These are phyloP conservation scores for Spongilla lacustris DNA, from an alignment of 37 sponge, comb jelly and placozoan genomes.

Conservation along the genomic window DNA sequence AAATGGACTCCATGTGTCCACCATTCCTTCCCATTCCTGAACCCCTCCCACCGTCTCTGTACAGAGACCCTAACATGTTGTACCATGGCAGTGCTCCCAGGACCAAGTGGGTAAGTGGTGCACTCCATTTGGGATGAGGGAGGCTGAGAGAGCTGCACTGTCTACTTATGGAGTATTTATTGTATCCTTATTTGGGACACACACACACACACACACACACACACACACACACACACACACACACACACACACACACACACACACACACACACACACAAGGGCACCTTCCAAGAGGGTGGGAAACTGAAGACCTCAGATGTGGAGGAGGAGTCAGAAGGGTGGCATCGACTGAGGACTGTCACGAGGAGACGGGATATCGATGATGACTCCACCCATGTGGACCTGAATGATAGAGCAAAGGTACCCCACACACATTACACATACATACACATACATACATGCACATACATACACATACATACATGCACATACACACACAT, in stretches of 20 bases:
- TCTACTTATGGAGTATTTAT: too few species aligned
- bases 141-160: not conserved
- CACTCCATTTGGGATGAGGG: too few species aligned
- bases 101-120: not conserved
- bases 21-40: not conserved
- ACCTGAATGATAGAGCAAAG: not conserved
- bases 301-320: conserved; percentile 18
- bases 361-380: conserved; percentile 37
- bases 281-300: not conserved
- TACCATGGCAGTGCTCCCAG: not conserved
- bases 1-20: not conserved
- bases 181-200: too few species aligned
- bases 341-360: conserved; percentile 47
- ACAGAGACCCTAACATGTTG: not conserved
- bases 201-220: not conserved
- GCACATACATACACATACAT: too few species aligned
- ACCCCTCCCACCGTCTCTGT: not conserved
- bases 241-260: conserved; percentile 1
- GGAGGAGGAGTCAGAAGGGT: conserved; percentile 54
- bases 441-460: too few species aligned
- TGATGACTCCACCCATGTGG: not conserved
- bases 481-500: too few species aligned
- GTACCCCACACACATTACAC: not conserved
- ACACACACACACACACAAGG: not conserved
- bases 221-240: not conserved